Evolutionary conservation across 2,113 vertebrate genomes (phyloP).

Genomic region (Cheilinus undulatus): DNA sequence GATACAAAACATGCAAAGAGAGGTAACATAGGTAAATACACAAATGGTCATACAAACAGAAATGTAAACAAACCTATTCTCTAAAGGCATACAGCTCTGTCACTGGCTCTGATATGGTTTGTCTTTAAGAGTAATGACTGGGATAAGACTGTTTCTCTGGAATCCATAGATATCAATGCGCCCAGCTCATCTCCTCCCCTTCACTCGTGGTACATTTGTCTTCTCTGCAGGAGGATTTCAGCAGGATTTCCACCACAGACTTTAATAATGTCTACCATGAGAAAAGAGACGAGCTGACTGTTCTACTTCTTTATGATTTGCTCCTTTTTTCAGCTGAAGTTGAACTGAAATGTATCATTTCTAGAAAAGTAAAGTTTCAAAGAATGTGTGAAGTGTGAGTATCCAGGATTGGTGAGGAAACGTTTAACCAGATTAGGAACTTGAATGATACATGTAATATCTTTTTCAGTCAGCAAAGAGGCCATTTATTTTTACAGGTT

Average conservation of each 20-base stretch:
- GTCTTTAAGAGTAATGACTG: constrained; percentile 46
- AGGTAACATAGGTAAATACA: constrained; percentile 9
- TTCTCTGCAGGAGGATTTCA: constrained; percentile 27
- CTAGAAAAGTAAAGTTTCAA: not conserved
- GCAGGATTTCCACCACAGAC: constrained; percentile 36
- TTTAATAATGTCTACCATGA: constrained; percentile 7
- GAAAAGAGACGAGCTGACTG: constrained; percentile 15
- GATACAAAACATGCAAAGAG: constrained; percentile 30
- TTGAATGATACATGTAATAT: not conserved
- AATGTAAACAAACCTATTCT: not conserved
- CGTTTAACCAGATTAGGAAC: not conserved
- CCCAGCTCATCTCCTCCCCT: constrained; percentile 1
- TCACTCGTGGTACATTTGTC: constrained; percentile 18
- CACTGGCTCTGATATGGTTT: constrained; percentile 31
- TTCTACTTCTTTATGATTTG: constrained; percentile 10
- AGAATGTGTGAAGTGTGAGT: not conserved
- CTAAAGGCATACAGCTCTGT: constrained; percentile 24
- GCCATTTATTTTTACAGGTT: not conserved
- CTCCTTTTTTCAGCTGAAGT: not conserved
- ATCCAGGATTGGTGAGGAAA: no score
- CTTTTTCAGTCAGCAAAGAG: not conserved
- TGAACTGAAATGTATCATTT: not conserved
- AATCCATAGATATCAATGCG: constrained; percentile 20
- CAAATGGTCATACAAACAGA: constrained; percentile 9
- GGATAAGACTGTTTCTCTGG: constrained; percentile 11